Percentiles rank a stretch among this genome's conserved stretches.
These are phyloP conservation scores for Hiodon alosoides DNA, from an alignment of 2,113 vertebrate genomes.

Conservation along the genomic window DNA sequence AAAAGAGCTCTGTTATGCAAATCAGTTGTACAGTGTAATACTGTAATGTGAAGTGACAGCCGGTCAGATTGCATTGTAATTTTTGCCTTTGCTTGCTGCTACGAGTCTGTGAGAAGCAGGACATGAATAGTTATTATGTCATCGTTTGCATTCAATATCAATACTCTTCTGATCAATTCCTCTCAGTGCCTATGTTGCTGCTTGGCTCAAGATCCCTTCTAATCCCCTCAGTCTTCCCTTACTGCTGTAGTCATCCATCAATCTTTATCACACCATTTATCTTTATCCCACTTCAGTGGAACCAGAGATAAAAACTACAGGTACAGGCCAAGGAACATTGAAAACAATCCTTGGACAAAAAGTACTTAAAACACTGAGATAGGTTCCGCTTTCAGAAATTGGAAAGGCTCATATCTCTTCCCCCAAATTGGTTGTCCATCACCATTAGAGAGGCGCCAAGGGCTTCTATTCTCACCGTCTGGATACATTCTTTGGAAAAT, in stretches of 20 bases:
- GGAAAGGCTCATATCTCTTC: neutral
- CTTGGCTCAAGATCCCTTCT: neutral
- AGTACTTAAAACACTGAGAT: neutral
- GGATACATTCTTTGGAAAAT: slow-evolving; percentile 35
- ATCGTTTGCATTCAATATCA: slow-evolving; percentile 10
- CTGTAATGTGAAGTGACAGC: no score
- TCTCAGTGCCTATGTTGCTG: slow-evolving; percentile 1
- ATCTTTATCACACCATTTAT: slow-evolving; percentile 34
- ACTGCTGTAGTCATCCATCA: slow-evolving; percentile 30
- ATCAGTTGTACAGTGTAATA: no score
- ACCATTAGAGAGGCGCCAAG: slow-evolving; percentile 5
- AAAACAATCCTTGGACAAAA: neutral
- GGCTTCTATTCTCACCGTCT: slow-evolving; percentile 23
- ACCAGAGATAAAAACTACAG: slow-evolving; percentile 16
- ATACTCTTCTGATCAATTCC: slow-evolving; percentile 12
- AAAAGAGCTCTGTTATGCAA: no score
- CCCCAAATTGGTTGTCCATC: slow-evolving; percentile 23
- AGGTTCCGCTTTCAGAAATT: slow-evolving; percentile 11
- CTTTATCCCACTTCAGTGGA: slow-evolving; percentile 3
- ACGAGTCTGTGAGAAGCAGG: neutral
- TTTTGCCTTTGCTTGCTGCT: no score
- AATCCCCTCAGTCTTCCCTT: slow-evolving; percentile 8
- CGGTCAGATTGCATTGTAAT: no score
- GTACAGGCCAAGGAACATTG: slow-evolving; percentile 5
- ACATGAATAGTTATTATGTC: neutral